Conservation (phyloP, 2,113 vertebrate species). For the Pomatorhinus ruficollis region DNA sequence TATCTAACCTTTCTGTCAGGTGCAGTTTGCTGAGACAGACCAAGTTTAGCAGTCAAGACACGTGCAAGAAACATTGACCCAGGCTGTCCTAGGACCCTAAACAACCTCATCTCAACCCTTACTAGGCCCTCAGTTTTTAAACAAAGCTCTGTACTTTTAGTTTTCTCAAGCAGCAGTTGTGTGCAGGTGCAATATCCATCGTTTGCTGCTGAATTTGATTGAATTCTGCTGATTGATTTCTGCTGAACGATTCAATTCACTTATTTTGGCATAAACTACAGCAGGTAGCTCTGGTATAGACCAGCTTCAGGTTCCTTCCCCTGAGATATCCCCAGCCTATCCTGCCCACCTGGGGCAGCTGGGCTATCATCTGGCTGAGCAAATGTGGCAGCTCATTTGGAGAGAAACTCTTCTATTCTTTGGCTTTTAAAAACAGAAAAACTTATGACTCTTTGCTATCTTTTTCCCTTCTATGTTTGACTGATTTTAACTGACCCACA, state of each 20-base stretch:
- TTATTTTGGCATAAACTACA: background rate
- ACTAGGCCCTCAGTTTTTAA: background rate
- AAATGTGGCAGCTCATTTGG: background rate
- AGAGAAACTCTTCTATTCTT: background rate
- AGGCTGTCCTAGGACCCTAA: background rate
- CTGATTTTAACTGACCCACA: constrained; percentile 11
- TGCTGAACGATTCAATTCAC: background rate
- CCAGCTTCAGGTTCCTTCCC: background rate
- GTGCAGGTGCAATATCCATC: background rate
- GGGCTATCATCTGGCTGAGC: background rate
- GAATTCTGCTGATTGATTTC: background rate
- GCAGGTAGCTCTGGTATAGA: background rate
- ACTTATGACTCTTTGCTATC: background rate
- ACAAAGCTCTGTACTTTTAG: background rate
- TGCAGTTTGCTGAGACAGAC: background rate
- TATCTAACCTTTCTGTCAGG: background rate
- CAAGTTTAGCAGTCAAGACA: background rate
- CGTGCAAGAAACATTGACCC: background rate
- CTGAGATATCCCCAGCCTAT: background rate
- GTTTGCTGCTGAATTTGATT: background rate
- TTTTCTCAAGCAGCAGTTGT: background rate
- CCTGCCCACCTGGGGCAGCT: background rate
- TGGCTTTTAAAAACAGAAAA: background rate
- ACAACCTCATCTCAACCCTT: background rate
- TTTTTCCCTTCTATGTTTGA: background rate